These are phyloP conservation scores for Sebastes goodei DNA, from an alignment of 2,797 vertebrate genomes.

Conservation along the genomic window DNA sequence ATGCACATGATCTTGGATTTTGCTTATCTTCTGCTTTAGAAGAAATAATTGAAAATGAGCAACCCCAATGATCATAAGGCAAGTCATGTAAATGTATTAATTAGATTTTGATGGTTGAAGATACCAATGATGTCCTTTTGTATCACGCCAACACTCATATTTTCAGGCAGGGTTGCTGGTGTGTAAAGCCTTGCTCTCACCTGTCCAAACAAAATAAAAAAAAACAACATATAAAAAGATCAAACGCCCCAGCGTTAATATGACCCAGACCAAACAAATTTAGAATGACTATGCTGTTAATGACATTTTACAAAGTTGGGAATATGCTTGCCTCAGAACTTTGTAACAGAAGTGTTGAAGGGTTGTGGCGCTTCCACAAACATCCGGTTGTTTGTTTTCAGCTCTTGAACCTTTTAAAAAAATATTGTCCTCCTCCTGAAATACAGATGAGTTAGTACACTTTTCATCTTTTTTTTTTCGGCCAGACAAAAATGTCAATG, in stretches of 20 bases:
- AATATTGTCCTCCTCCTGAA: not conserved
- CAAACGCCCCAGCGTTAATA: not conserved
- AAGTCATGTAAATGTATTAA: not conserved
- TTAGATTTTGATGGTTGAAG: not conserved
- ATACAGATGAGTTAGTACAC: not conserved
- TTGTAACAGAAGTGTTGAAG: not conserved
- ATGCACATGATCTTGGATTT: not conserved
- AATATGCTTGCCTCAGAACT: too few relatives aligned
- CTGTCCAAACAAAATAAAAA: not conserved
- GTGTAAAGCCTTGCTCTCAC: not conserved
- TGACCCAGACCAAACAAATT: not conserved
- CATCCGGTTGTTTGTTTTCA: not conserved
- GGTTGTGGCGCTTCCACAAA: not conserved
- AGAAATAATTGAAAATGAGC: not conserved
- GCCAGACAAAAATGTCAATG: not conserved
- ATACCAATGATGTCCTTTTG: not conserved
- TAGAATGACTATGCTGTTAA: not conserved
- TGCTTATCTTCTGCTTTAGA: not conserved
- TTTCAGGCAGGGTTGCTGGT: not conserved
- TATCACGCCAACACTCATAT: not conserved
- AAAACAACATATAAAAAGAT: not conserved
- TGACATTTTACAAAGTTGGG: not conserved
- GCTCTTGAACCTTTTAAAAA: not conserved
- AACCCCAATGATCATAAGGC: not conserved
- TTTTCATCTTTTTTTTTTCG: not conserved